phyloP scores from a whole-genome alignment of 2,113 vertebrate species.

The Phylloscopus whistleri region DNA sequence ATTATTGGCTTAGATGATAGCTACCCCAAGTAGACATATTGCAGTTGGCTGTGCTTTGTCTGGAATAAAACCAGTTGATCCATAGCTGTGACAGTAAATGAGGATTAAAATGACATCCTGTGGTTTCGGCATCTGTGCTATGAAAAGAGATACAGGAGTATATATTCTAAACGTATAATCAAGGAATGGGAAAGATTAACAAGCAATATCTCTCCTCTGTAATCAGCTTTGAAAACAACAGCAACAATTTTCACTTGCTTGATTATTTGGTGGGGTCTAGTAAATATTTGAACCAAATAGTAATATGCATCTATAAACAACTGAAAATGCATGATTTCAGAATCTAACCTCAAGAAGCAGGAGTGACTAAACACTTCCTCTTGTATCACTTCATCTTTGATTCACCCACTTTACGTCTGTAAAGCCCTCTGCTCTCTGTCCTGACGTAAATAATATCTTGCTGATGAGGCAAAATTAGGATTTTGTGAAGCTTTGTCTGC shows the following conservation, averaged over 20 bases:
- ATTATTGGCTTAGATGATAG: neutral
- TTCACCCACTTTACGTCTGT: neutral
- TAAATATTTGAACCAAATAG: neutral
- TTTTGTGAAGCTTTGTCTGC: neutral
- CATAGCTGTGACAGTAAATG: slow-evolving; percentile 42
- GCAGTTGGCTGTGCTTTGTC: slow-evolving; percentile 12
- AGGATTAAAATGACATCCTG: slow-evolving; percentile 61
- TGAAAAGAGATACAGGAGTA: neutral
- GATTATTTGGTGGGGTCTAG: neutral
- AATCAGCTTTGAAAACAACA: slow-evolving; percentile 35
- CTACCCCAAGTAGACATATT: neutral
- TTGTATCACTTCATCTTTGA: neutral
- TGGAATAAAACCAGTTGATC: slow-evolving; percentile 46
- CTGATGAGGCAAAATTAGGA: neutral
- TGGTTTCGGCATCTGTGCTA: slow-evolving; percentile 62
- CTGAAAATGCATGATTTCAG: neutral
- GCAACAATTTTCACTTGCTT: neutral
- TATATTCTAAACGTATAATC: slow-evolving; percentile 31
- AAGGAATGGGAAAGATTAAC: slow-evolving; percentile 52
- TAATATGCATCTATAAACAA: neutral
- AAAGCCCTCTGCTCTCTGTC: neutral
- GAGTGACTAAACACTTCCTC: neutral
- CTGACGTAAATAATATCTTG: neutral
- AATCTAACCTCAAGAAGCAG: neutral
- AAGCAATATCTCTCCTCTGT: slow-evolving; percentile 23